phyloP scores from a whole-genome alignment of 2,113 vertebrate species.

The Puma concolor region DNA sequence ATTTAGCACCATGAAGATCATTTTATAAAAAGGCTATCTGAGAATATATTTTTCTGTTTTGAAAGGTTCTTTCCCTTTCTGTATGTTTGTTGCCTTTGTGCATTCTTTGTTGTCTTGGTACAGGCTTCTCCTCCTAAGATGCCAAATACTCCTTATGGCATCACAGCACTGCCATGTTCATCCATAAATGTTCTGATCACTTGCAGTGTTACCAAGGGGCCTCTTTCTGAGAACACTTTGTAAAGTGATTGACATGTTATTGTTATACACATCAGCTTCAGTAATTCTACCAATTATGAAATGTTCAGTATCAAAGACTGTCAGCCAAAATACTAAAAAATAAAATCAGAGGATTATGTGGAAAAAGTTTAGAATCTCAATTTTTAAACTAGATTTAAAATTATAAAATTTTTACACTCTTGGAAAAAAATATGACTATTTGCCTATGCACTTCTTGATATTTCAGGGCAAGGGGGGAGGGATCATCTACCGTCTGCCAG shows the following conservation, averaged over 20 bases:
- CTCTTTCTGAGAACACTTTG: not conserved
- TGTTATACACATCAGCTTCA: not conserved
- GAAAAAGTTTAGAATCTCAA: conserved; percentile 62
- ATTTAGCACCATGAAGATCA: not conserved
- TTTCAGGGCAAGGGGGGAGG: not conserved
- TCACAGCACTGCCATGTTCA: not conserved
- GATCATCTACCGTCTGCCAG: not conserved
- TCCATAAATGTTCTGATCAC: not conserved
- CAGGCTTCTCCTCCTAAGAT: not conserved
- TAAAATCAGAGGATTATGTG: conserved; percentile 37
- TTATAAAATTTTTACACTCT: conserved; percentile 65
- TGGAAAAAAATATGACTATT: not conserved
- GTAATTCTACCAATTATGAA: conserved; percentile 39
- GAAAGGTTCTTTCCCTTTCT: not conserved
- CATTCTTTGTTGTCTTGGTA: not conserved
- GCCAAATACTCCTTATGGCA: not conserved
- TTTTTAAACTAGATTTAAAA: conserved; percentile 75
- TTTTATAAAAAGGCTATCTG: not conserved
- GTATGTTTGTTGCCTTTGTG: not conserved
- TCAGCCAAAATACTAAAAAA: conserved; percentile 66
- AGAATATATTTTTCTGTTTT: not conserved
- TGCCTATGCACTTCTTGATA: not conserved
- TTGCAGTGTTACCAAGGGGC: not conserved
- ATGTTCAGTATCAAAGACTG: conserved; percentile 36
- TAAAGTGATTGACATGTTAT: not conserved